Percentiles rank a stretch among this genome's conserved stretches.
Evolutionary conservation across 1,140 invertebrate species (phyloP).

Genomic region (Plutomurus gul): DNA sequence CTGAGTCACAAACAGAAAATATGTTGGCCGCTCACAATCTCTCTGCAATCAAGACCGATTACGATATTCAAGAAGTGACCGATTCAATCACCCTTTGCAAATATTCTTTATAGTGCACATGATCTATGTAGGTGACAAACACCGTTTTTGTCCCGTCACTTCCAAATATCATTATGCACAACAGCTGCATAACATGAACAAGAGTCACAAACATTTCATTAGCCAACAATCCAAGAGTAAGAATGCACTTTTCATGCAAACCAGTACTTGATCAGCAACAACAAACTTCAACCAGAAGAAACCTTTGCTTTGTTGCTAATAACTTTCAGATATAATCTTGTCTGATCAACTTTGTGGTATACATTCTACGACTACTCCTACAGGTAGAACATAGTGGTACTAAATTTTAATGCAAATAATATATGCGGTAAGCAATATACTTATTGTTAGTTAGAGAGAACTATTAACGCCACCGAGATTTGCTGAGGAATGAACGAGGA

Average conservation of each 20-base stretch:
- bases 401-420: too few relatives aligned
- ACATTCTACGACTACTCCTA: too few relatives aligned
- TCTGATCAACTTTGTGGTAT: background rate
- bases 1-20: conserved; percentile 13
- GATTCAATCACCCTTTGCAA: conserved; percentile 15
- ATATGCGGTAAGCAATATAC: too few relatives aligned
- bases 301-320: background rate
- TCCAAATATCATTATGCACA: background rate
- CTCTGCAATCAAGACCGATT: background rate
- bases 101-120: background rate
- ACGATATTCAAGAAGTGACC: background rate
- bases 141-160: background rate
- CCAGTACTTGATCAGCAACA: background rate
- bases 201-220: background rate
- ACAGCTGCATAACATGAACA: background rate
- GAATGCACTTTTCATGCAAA: background rate
- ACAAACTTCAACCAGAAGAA: background rate
- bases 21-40: background rate
- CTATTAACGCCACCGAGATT: too few relatives aligned
- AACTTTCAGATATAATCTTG: conserved; percentile 10
- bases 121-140: conserved; percentile 16
- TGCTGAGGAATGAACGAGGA: too few relatives aligned
- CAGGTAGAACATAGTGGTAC: too few relatives aligned
- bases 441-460: too few relatives aligned
- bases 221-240: background rate